Percentiles rank a stretch among this genome's conserved stretches.
Conservation (phyloP, 37 sponge, comb jelly and placozoan species). For the Axinella damicornis region DNA sequence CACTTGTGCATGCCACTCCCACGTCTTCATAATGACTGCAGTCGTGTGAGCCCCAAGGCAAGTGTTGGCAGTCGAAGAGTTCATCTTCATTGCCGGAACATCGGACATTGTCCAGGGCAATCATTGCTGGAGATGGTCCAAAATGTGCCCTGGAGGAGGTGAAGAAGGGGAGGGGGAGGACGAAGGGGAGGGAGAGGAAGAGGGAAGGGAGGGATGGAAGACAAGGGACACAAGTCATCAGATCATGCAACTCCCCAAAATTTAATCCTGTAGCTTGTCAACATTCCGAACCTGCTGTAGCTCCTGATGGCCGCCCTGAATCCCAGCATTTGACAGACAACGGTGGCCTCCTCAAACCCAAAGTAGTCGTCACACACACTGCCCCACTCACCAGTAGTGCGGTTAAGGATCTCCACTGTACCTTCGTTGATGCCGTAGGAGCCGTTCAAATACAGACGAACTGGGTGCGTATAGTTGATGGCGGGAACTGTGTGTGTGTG, state of each 20-base stretch:
- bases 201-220: background rate
- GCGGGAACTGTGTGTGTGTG: slow-evolving; percentile 2
- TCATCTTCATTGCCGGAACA: slow-evolving; percentile 31
- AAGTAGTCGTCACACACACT: slow-evolving; percentile 54
- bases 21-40: slow-evolving; percentile 2
- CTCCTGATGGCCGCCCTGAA: slow-evolving; percentile 14
- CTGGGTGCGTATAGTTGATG: background rate
- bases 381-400: slow-evolving; percentile 33
- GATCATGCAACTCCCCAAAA: no score
- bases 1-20: slow-evolving; percentile 48
- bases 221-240: no score
- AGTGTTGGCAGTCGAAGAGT: slow-evolving; percentile 6
- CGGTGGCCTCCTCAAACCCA: slow-evolving; percentile 36
- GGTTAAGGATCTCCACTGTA: slow-evolving; percentile 46
- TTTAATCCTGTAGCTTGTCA: no score
- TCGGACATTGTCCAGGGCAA: slow-evolving; percentile 25
- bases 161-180: background rate
- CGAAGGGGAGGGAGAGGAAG: background rate
- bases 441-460: slow-evolving; percentile 12
- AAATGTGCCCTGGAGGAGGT: background rate
- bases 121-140: background rate
- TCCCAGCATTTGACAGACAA: slow-evolving; percentile 59
- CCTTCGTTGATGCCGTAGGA: slow-evolving; percentile 20
- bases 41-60: background rate
- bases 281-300: background rate